These are phyloP conservation scores for Cherax quadricarinatus DNA, from an alignment of 1,140 invertebrate species.

Conservation along the genomic window DNA sequence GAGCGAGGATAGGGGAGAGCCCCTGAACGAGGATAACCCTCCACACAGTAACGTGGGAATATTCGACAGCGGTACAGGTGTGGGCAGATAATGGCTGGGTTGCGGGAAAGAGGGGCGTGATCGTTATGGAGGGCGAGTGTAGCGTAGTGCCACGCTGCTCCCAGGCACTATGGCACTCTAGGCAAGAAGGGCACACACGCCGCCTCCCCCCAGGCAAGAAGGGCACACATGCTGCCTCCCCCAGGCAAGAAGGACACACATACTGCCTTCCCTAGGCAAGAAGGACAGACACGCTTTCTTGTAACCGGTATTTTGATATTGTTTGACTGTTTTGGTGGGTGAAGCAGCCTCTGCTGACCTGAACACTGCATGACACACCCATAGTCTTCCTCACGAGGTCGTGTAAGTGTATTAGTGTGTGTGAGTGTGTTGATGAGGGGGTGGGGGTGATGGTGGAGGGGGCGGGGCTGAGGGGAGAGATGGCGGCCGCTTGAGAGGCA, in stretches of 20 bases:
- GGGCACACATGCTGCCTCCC: slow-evolving; percentile 18
- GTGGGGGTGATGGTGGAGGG: neutral
- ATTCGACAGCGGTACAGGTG: slow-evolving; percentile 53
- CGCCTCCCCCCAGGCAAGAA: slow-evolving; percentile 18
- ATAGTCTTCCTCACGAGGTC: neutral
- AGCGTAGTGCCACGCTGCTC: neutral
- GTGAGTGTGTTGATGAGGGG: neutral
- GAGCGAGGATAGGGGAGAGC: neutral
- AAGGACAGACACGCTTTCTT: slow-evolving; percentile 30
- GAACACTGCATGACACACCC: neutral
- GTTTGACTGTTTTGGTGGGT: too few relatives aligned
- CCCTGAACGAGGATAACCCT: slow-evolving; percentile 38
- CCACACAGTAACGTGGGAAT: slow-evolving; percentile 54
- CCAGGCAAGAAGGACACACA: slow-evolving; percentile 44
- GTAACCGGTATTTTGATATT: too few relatives aligned
- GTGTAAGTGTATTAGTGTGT: neutral
- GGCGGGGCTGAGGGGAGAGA: slow-evolving; percentile 37
- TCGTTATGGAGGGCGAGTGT: neutral
- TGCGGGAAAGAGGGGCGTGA: slow-evolving; percentile 45
- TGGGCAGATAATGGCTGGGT: slow-evolving; percentile 29
- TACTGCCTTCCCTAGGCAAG: neutral
- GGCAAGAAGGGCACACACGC: slow-evolving; percentile 48
- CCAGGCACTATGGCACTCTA: neutral
- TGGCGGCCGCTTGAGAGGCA: slow-evolving; percentile 36
- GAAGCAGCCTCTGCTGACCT: neutral